Base-by-base conservation (phyloP, 53 echinoderm and acorn worm species). In the Astropecten irregularis region DNA sequence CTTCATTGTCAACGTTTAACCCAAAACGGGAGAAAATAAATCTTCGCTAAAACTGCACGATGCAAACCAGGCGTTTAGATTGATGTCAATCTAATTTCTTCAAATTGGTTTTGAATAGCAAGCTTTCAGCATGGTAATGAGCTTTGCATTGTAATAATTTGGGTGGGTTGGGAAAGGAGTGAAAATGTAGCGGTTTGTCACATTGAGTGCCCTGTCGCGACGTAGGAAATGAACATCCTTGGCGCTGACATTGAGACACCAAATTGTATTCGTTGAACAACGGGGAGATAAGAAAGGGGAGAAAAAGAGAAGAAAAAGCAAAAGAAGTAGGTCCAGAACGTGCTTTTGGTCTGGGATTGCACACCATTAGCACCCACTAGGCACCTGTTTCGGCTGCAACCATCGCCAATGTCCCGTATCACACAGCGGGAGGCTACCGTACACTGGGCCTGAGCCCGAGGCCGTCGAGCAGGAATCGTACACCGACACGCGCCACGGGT, bases 251-350 rank as follows among this genome's bases (percentile, higher is more conserved):
- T 79, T 79, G 79, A 79, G 46, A 46, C 48, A 33, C 56, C 54
- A 79, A 32, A 62, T 56, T 79, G 57, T 35, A 42, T 40, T 76
- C 27, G 14, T 49, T 44, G 37, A 18, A 21, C n/a, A n/a, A n/a
- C 27, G 58, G 40, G 38, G 66, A 68, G 46, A 23, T 1, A 14
- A 30, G 25, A 79, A 79, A n/a, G n/a, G n/a, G n/a, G n/a, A n/a
- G n/a, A n/a, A n/a, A n/a, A n/a, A n/a, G n/a, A n/a, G n/a, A n/a
- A n/a, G n/a, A n/a, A n/a, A n/a, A n/a, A n/a, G n/a, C n/a, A n/a
- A n/a, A n/a, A n/a, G n/a, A n/a, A 79, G 79, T 79, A 59, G n/a
- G 79, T 62, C 32, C 79, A 79, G 50, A 29, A 79, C 79, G 79
- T 79, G 79, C 79, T 47, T 79, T 79, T 79, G 31, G 79, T 31